Evolutionary conservation across 1,140 invertebrate genomes (phyloP), one percentile per base, ranked within the genome.

Genomic region (Liolophura sinensis): DNA sequence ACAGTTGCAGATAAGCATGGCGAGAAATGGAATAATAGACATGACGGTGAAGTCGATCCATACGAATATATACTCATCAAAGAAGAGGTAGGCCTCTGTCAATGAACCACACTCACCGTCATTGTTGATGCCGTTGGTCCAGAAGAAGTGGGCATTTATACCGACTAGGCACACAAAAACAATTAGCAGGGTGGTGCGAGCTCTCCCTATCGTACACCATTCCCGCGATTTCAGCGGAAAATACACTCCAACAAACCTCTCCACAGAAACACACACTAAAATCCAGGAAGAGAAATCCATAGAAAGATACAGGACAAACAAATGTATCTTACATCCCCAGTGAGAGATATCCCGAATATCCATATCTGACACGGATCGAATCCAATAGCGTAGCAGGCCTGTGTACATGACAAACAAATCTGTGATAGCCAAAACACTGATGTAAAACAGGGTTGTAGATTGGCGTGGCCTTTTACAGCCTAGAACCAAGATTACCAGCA

Each of bases 141-240:
- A 74, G 40, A 78, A 75, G 60, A 73, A 75, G 66, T 78, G 77
- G 9, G 59, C 31, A 54, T 76, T 69, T 22, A 77, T 25, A 16
- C 61, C 50, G 52, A 31, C 18, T 18, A 78, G 48, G 14, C 70
- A 14, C 1, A 75, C 22, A n/a, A 77, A 66, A 40, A 54, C 52
- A 24, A 54, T 54, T 4, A 54, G n/a, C 12, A 54, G 24, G n/a
- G 52, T 24, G 52, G 24, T 20, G 3, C 7, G n/a, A 20, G 24
- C 24, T 24, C 52, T 20, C 52, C 24, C 57, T n/a, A 15, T 40
- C 18, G 57, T 59, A 27, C 57, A 59, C 57, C n/a, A 27, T 15
- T 25, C 18, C 15, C 27, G n/a, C 27, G 27, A 20, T 27, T 31
- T 20, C 18, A 67, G 51, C 31, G 66, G 66, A 14, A 51, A 31